Base-by-base conservation (phyloP, 2,888 invertebrate genomes). In the Rhorus exstirpatorius region DNA sequence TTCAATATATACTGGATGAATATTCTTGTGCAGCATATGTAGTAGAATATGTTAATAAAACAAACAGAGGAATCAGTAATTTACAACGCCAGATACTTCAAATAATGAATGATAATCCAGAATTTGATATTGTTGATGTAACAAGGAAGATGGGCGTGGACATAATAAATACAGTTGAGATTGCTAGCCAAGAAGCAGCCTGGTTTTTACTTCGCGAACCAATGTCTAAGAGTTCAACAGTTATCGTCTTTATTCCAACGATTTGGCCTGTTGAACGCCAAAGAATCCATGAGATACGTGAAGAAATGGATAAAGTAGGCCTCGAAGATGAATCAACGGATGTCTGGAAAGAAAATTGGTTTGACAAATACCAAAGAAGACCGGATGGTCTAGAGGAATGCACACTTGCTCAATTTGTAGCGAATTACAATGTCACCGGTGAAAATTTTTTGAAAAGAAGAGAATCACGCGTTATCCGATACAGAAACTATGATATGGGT, bases 131-230 rank as follows among this genome's bases (percentile, higher is more conserved):
- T 6, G 31, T 31, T 3, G 31, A 31, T 2, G 31, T 31, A 31
- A 31, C 31, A 6, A 31, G 31, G 31, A 31, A 31, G 6, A 31
- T 31, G 31, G 6, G 31, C 31, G 31, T 31, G 6, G 31, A 31
- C 6, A 31, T 31, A 6, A 2, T 31, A 2, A 31, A 31, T 31
- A 31, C 51, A 31, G 84, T 87, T 26, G 91, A 92, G 75, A 89
- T 93, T 84, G 78, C 88, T 1, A 87, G 87, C 74, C 92, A 93
- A 90, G 92, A 93, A 87, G 92, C 92, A 44, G 93, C 93, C 55
- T 93, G 92, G 92, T 93, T 89, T 88, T 78, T 93, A 1, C 76
- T 93, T 51, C 85, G 92, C 55, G 86, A 92, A 78, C 91, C 92
- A 12, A 93, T 93, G 93, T 90, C 89, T n/a, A 86, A 89, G 79